Evolutionary conservation across 2,113 vertebrate species (phyloP), one percentile per base, ranked within the genome.

Genomic region (Daphoenositta chrysoptera): DNA sequence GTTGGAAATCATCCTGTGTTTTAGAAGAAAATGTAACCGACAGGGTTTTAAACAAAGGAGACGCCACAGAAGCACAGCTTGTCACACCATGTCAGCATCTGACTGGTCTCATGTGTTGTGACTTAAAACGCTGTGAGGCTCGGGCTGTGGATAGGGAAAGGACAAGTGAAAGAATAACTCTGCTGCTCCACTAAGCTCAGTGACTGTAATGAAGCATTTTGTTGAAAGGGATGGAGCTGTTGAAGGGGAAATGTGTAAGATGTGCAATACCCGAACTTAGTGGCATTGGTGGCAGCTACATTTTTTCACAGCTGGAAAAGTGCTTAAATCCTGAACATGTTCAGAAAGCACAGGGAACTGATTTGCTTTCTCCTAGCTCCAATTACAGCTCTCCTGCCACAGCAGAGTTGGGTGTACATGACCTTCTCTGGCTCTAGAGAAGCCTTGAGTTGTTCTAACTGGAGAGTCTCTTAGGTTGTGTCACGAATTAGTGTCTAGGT

Each of bases 1-100:
- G 76, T 63, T 93, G 90, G 89, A 83, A 92, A 91, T 83, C 53
- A 93, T 75, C 70, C 44, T 40, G n/a, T 73, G 42, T 73, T 96
- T 94, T 70, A 93, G 45, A 87, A 71, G 68, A 83, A 94, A 89
- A 94, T 1, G 4, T 70, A 83, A 45, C 77, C 0, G 3, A 95
- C 20, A 47, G 31, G 40, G 5, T 72, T 68, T 94, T 93, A 90
- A 95, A 96, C 91, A 95, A 87, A 90, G 66, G 65, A 90, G 57
- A 87, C 0, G 3, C 47, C 79, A 44, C 31, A 37, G 47, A 94
- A 94, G 82, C 50, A 83, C 71, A 84, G 45, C 66, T 76, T 85
- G 89, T 94, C 95, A 96, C 91, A 93, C 68, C 78, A 30, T 71
- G 90, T 92, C 90, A 87, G 33, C 83, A 26, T 83, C 93, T 61